Conservation (phyloP, 1,140 invertebrate genomes). For the Drosophila bocki region DNA sequence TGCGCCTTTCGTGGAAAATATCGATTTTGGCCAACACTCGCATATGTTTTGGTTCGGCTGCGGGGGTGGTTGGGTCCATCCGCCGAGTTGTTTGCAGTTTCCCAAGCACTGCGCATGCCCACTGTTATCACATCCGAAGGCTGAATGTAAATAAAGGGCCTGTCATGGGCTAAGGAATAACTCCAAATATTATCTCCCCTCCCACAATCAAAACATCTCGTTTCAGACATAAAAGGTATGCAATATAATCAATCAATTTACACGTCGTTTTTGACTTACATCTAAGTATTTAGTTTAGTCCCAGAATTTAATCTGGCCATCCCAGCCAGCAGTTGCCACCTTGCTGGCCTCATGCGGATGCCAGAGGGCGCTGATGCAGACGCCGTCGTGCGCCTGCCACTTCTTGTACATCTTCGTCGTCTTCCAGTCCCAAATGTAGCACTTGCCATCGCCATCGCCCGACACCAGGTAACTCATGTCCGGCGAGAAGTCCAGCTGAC, state of each 20-base stretch:
- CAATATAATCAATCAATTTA: constrained; percentile 52
- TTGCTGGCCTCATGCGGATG: constrained; percentile 99
- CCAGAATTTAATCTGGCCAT: constrained; percentile 99
- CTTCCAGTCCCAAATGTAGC: constrained; percentile 99
- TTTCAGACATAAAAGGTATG: constrained; percentile 9
- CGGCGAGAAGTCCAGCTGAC: constrained; percentile 98
- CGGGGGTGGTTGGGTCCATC: constrained; percentile 36
- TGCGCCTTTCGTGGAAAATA: constrained; percentile 59
- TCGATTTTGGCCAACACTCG: constrained; percentile 70
- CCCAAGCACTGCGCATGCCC: constrained; percentile 63
- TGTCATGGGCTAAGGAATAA: background rate
- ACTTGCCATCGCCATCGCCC: constrained; percentile 99
- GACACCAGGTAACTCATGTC: constrained; percentile 99
- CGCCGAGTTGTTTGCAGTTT: constrained; percentile 25
- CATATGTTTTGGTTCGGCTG: constrained; percentile 65
- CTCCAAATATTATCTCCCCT: background rate
- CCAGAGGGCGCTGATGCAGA: constrained; percentile 98
- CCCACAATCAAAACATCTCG: background rate
- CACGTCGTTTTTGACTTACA: constrained; percentile 49
- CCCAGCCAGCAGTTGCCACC: constrained; percentile 98
- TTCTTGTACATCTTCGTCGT: constrained; percentile 98
- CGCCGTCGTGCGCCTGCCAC: constrained; percentile 99
- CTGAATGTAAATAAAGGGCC: constrained; percentile 28
- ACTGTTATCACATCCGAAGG: constrained; percentile 60
- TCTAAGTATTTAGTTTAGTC: constrained; percentile 86